These are phyloP conservation scores for Orchesellides sinensis DNA, from an alignment of 2,888 invertebrate species.

Conservation along the genomic window DNA sequence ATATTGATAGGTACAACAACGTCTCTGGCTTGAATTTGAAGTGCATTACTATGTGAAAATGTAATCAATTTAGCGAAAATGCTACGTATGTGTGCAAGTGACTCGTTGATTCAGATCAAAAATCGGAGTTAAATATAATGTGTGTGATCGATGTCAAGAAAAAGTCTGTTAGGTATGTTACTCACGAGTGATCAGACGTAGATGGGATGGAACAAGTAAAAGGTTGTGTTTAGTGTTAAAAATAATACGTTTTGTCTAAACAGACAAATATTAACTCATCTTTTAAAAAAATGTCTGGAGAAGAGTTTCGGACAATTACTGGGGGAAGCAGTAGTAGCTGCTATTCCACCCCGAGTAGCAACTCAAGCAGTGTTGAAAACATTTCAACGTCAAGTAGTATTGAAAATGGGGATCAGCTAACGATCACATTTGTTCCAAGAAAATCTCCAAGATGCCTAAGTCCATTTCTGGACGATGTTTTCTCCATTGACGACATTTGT, in stretches of 20 bases:
- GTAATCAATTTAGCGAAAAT: no score
- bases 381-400: constrained; percentile 69
- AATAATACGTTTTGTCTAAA: constrained; percentile 3
- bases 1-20: no score
- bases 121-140: no score
- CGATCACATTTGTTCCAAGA: constrained; percentile 67
- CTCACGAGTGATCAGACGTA: no score
- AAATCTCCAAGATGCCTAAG: constrained; percentile 29
- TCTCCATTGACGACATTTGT: constrained; percentile 43
- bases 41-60: no score
- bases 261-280: not conserved
- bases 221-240: no score
- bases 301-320: constrained; percentile 37
- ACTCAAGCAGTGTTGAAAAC: constrained; percentile 71
- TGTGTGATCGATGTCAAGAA: no score
- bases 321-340: constrained; percentile 66
- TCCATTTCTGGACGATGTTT: constrained; percentile 52
- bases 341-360: constrained; percentile 67
- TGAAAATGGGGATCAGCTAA: constrained; percentile 71
- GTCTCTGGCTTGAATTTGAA: no score
- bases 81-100: no score
- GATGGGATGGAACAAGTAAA: no score
- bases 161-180: no score
- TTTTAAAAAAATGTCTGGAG: constrained; percentile 47
- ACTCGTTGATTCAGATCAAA: no score